Base-by-base conservation (phyloP, 2,888 invertebrate species). In the Hemaris fuciformis region DNA sequence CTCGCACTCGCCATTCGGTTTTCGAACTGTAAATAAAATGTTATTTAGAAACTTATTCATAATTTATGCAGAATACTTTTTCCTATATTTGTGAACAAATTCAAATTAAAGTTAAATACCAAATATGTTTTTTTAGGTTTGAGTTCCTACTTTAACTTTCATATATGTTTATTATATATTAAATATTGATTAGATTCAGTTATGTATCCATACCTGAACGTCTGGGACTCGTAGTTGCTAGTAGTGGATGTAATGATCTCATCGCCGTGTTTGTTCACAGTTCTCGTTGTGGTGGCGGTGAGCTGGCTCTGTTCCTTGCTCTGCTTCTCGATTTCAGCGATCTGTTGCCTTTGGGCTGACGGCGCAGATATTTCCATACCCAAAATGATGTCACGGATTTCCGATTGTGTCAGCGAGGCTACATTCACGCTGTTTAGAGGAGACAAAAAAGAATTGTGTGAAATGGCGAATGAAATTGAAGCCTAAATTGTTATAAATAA, bases 331-430 rank as follows among this genome's bases (percentile, higher is more conserved):
- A 99, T 99, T 91, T 99, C 99, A 2, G 99, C 99, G 75, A 99
- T 99, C 89, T 99, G 99, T 85, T 99, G 99, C 48, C 99, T 94
- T 81, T 99, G 99, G 0, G 99, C 99, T 0, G 99, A 99, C 0
- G 99, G 99, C 1, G 99, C 99, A 13, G 99, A 99, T 71, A 99
- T 99, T 93, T 99, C 99, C 99, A 99, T 99, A 77, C 99, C 99
- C 65, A 99, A 94, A 77, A 99, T 99, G 71, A 99, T 99, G 87
- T 99, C 99, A 62, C 99, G 96, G 83, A 99, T 99, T 93, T 99
- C 99, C 0, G 99, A 99, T 83, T 99, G 99, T 0, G 99, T 99
- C 43, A 99, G 93, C 0, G 99, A 99, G 0, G 99, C 99, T 0
- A 99, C 99, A 84, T 99, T 99, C 0, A 99, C 99, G 80, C 95